Evolutionary conservation across 2,113 vertebrate species (phyloP), one percentile per base, ranked within the genome.

Genomic region (Cheilinus undulatus): DNA sequence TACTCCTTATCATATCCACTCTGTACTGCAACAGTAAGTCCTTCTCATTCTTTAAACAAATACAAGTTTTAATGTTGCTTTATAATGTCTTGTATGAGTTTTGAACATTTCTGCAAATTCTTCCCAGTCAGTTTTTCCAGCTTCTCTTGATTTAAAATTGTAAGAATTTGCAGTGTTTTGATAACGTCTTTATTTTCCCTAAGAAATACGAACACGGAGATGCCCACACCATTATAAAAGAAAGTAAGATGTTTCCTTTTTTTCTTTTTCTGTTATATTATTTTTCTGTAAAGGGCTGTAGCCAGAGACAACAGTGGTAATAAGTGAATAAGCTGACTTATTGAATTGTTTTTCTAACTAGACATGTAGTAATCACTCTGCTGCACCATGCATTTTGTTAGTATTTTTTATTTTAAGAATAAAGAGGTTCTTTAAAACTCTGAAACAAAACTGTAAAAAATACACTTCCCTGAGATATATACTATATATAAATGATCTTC

Each of bases 151-250:
- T 40, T 69, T 26, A 40, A 43, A 65, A 7, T n/a, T 14, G 7
- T 7, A 0, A 4, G n/a, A 3, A 28, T 20, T 28, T 53, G 3
- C 0, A 36, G 1, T 61, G n/a, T 38, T n/a, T 22, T 53, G 48
- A 26, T 14, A 2, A 23, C 15, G 1, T 12, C 49, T 73, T 73
- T 38, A 2, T 20, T 69, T 48, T 61, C 12, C 10, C 70, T 27
- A 50, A 94, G 94, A 36, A 20, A 65, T 90, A 17, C 85, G 93
- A 65, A 94, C 93, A 36, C 80, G 88, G 34, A 82, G 93, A 50
- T 94, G 94, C 68, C 94, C 94, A 2, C 94, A 94, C 50, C 93
- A 94, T 89, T 51, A 94, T 86, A 94, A 91, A 72, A 91, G 85
- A 86, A 90, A 84, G 94, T 94, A 79, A 85, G 89, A 82, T 65